Evolutionary conservation across 2,797 vertebrate genomes (phyloP), one percentile per base, ranked within the genome.

Genomic region (Squalus acanthias): DNA sequence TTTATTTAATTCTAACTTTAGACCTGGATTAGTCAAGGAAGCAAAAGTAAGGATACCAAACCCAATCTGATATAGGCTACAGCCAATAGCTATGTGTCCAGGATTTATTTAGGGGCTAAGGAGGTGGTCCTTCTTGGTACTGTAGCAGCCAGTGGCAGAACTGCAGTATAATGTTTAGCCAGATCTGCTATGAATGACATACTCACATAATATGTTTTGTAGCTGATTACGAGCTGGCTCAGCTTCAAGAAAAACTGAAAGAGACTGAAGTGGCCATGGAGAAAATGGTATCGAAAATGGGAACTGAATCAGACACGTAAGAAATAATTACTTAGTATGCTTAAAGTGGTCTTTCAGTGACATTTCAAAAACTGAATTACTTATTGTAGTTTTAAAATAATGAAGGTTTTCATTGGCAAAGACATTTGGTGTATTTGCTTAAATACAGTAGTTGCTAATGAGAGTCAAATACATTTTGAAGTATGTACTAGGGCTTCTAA

Each of bases 221-320:
- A 99, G 99, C 99, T 85, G 99, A 99, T 97, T 99, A 98, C 96
- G 98, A 99, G 97, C 98, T 99, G 96, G 97, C 97, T 92, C 99
- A 99, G 97, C 98, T 99, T 91, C 99, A 99, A 97, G 99, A 99
- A 97, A 99, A 99, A 97, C 98, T 99, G 97, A 98, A 98, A 96
- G 99, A 99, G 97, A 99, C 99, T 0, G 99, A 99, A 97, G 97
- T 98, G 97, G 98, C 99, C 96, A 99, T 99, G 98, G 99, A 99
- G 98, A 99, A 98, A 96, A 98, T 99, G 13, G 99, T 99, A 96
- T 98, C 98, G 96, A 98, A 97, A 93, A 98, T 98, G 87, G 98
- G 98, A 96, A 98, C 98, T 97, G 98, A 98, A 96, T 98, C 98
- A 95, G 98, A 98, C 97, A 99, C 98, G 99, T 99, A 97, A 95